Evolutionary conservation across 2,113 vertebrate genomes (phyloP), one percentile per base, ranked within the genome.

Genomic region (Notiomystis cincta): DNA sequence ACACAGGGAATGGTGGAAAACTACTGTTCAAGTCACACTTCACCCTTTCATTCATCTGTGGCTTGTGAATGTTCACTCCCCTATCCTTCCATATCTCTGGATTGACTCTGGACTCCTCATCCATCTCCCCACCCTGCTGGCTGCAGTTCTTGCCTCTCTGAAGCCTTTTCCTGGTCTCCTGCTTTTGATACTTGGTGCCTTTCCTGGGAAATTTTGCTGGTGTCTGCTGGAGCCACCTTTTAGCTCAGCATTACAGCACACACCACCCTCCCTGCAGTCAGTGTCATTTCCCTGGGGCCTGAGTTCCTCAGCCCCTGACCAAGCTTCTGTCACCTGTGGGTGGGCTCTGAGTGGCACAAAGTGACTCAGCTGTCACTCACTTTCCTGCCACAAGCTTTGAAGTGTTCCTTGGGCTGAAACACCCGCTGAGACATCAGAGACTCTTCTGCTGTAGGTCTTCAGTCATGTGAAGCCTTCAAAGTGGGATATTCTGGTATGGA

Each of bases 401-500:
- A 76, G 16, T 25, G 70, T 82, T 95, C 4, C 4, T 3, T 61
- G 78, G 54, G 23, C 61, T 84, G 78, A 61, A 87, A 89, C 44
- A 66, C n/a, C 44, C 0, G 0, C 76, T 2, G 14, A 88, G 67
- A 58, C 22, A 82, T 60, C 69, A 79, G 73, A n/a, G 18, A 30
- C 48, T 64, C 28, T 82, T 78, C 78, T 72, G 65, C 44, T 38
- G 61, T 57, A 76, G 37, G 45, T 64, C 57, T 78, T 44, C 53
- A 69, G 53, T 62, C 44, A 71, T 6, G 28, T 48, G 40, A 48
- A 95, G 21, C 64, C 72, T 83, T 89, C 82, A 91, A 89, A 85
- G 23, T 0, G 3, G 30, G 33, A 25, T 31, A 9, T 35, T 80
- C 53, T 79, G 44, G 9, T 56, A 48, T 0, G 0, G 14, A 66